Percentiles rank a stretch among this genome's conserved stretches.
These are phyloP conservation scores for Megalops cyprinoides DNA, from an alignment of 2,797 vertebrate species.

Conservation along the genomic window DNA sequence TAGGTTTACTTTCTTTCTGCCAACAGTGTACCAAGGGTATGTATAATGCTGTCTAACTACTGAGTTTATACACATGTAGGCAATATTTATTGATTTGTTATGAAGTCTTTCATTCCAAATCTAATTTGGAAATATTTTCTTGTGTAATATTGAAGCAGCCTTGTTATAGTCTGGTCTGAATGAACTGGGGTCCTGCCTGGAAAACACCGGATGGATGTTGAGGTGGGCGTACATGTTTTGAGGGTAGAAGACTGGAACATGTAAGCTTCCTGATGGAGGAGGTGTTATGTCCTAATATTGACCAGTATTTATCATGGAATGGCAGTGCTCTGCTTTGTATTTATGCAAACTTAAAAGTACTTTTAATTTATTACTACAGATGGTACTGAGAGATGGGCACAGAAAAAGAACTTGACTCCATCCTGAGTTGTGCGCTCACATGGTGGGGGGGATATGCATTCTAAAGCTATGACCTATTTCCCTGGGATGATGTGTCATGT, in stretches of 20 bases:
- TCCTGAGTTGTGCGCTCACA: not conserved
- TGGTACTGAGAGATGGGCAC: conserved; percentile 17
- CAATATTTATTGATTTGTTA: not conserved
- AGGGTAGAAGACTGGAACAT: not conserved
- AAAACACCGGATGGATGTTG: not conserved
- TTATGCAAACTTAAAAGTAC: conserved; percentile 19
- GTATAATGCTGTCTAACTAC: not conserved
- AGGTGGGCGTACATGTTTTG: not conserved
- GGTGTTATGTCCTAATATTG: not conserved
- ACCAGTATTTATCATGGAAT: not conserved
- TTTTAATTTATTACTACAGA: conserved; percentile 1
- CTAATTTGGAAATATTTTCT: not conserved
- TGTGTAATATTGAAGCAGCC: not conserved
- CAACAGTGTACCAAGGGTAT: not conserved
- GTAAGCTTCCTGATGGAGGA: no score
- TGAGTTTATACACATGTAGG: not conserved
- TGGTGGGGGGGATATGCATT: not conserved
- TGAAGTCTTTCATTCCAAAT: conserved; percentile 16
- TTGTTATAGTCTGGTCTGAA: no score
- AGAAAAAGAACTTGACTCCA: not conserved
- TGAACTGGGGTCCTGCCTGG: no score
- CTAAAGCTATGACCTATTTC: conserved; percentile 27
- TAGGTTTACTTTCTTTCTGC: not conserved
- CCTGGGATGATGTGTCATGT: conserved; percentile 12
- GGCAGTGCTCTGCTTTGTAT: not conserved